Conservation (phyloP, 2,888 invertebrate species). For the Netelia melanura region DNA sequence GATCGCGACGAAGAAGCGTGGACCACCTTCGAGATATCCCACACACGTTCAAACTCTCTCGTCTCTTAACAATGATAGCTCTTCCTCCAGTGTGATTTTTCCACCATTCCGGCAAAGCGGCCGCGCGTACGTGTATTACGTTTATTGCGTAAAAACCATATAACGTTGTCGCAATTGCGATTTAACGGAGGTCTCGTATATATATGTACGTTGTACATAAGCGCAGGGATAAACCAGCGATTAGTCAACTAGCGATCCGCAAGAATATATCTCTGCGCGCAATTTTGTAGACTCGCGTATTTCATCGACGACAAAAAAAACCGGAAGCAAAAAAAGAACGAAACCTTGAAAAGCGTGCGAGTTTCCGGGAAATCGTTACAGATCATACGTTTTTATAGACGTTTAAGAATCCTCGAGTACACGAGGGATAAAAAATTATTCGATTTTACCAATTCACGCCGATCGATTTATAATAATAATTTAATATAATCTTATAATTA, state of each 20-base stretch:
- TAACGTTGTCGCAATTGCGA: constrained; percentile 45
- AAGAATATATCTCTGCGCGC: constrained; percentile 42
- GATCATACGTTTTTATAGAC: constrained; percentile 28
- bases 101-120: constrained; percentile 6
- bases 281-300: constrained; percentile 10
- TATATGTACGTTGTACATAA: constrained; percentile 23
- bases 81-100: neutral
- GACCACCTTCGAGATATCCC: constrained; percentile 58
- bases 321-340: neutral
- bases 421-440: neutral
- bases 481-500: no score
- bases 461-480: no score
- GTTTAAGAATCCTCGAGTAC: neutral
- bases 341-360: neutral
- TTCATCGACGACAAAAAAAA: neutral
- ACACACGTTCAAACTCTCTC: constrained; percentile 29
- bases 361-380: constrained; percentile 38
- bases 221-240: constrained; percentile 20
- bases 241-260: constrained; percentile 48
- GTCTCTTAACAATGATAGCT: neutral
- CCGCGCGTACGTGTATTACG: neutral
- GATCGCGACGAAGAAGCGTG: constrained; percentile 52
- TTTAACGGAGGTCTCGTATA: constrained; percentile 11
- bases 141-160: constrained; percentile 35
- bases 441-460: no score